Conservation (phyloP, 2,888 invertebrate genomes). For the Xestia rhomboidea region DNA sequence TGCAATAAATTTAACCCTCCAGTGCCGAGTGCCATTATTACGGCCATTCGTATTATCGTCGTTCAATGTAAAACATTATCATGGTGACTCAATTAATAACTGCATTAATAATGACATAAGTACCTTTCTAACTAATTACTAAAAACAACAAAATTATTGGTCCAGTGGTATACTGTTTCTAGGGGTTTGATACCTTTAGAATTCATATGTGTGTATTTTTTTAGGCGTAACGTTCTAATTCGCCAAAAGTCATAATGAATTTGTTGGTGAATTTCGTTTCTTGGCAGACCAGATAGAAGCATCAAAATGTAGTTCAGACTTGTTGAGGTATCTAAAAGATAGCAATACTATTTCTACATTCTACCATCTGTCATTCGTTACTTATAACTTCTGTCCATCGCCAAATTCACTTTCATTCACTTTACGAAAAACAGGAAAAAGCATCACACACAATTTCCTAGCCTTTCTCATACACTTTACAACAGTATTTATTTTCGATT, state of each 20-base stretch:
- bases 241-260: not conserved
- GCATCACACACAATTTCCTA: conserved; percentile 18
- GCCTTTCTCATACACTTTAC: conserved; percentile 21
- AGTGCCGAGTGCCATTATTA: conserved; percentile 41
- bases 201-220: not conserved
- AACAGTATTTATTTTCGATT: conserved; percentile 51
- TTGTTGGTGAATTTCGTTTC: not conserved
- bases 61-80: conserved; percentile 29
- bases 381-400: conserved; percentile 2
- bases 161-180: not conserved
- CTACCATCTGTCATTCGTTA: not conserved
- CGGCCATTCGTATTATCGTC: conserved; percentile 21
- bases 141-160: not conserved
- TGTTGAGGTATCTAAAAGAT: not conserved
- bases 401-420: conserved; percentile 25
- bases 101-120: conserved; percentile 5
- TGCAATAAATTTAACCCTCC: conserved; percentile 49
- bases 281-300: not conserved
- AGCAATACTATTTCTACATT: not conserved
- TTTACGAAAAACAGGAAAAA: conserved; percentile 18
- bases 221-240: not conserved
- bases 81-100: conserved; percentile 10
- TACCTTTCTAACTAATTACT: not conserved
- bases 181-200: not conserved
- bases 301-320: not conserved